Conservation (phyloP, 1,140 invertebrate species). For the Danaus plexippus region DNA sequence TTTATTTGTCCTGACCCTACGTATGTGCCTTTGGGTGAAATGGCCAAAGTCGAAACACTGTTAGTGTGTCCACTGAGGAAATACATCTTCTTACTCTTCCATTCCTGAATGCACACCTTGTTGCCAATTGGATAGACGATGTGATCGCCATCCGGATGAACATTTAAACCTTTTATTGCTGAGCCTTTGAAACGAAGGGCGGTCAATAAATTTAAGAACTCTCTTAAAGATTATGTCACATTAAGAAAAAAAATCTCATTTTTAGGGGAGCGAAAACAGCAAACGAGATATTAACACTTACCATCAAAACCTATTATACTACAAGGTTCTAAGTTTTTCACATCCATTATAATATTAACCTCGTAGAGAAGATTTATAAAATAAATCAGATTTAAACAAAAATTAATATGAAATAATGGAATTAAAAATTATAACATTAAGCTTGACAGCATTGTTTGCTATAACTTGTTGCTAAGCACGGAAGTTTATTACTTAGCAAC, state of each 20-base stretch:
- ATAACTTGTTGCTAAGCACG: conserved; percentile 10
- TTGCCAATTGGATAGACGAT: conserved; percentile 88
- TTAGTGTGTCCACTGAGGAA: conserved; percentile 90
- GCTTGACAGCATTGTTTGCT: conserved; percentile 14
- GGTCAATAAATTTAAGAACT: no score
- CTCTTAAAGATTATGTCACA: no score
- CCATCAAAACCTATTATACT: conserved; percentile 84
- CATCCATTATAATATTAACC: conserved; percentile 43
- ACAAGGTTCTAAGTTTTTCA: conserved; percentile 74
- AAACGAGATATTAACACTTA: conserved; percentile 36
- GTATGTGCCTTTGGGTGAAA: conserved; percentile 84
- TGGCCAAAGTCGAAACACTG: conserved; percentile 83
- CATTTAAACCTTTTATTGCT: conserved; percentile 78
- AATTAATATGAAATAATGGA: conserved; percentile 14
- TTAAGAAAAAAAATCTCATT: no score
- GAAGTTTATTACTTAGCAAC: no score
- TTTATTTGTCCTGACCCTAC: conserved; percentile 92
- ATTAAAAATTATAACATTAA: conserved; percentile 16
- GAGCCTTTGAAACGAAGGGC: conserved; percentile 70
- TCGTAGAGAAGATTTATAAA: background rate
- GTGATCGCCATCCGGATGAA: conserved; percentile 84
- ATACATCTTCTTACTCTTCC: conserved; percentile 78
- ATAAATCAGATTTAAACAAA: conserved; percentile 5
- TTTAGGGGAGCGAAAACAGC: no score
- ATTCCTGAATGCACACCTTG: conserved; percentile 86